Percentiles rank a stretch among this genome's conserved stretches.
Evolutionary conservation across 2,113 vertebrate genomes (phyloP).

Genomic region (Ciconia boyciana): DNA sequence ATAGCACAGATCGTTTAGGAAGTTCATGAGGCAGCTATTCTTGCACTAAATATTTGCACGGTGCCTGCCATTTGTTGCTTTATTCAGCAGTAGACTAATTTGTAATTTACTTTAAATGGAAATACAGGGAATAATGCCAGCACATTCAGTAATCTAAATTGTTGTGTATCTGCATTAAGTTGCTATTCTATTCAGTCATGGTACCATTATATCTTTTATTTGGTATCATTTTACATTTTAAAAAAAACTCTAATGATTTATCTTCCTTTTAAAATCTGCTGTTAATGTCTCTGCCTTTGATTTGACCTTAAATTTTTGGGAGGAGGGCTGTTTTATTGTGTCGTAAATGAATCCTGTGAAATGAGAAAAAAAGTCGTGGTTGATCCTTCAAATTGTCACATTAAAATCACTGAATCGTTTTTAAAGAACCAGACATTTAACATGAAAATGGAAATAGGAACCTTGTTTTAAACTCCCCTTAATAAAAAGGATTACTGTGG

Average conservation of each 20-base stretch:
- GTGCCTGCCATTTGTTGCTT: not conserved
- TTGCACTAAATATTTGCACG: not conserved
- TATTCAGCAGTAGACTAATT: not conserved
- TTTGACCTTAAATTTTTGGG: conserved; percentile 30
- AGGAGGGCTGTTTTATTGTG: not conserved
- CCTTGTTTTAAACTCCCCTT: conserved; percentile 69
- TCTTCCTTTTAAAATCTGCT: not conserved
- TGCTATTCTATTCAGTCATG: not conserved
- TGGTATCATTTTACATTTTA: not conserved
- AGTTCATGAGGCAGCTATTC: not conserved
- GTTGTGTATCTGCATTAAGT: not conserved
- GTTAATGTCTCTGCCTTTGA: not conserved
- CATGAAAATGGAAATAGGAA: conserved; percentile 72
- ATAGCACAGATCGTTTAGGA: not conserved
- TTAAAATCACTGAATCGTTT: conserved; percentile 33
- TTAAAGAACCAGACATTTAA: conserved; percentile 67
- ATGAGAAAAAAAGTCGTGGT: not conserved
- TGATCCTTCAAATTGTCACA: conserved; percentile 1
- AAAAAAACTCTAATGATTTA: not conserved
- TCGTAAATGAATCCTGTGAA: not conserved
- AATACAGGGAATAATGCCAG: not conserved
- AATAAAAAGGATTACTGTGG: conserved; percentile 79
- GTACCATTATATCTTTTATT: not conserved
- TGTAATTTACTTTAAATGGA: not conserved
- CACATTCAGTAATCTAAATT: not conserved